Conservation (phyloP, 2,888 invertebrate genomes). For the Octonoba sinensis region DNA sequence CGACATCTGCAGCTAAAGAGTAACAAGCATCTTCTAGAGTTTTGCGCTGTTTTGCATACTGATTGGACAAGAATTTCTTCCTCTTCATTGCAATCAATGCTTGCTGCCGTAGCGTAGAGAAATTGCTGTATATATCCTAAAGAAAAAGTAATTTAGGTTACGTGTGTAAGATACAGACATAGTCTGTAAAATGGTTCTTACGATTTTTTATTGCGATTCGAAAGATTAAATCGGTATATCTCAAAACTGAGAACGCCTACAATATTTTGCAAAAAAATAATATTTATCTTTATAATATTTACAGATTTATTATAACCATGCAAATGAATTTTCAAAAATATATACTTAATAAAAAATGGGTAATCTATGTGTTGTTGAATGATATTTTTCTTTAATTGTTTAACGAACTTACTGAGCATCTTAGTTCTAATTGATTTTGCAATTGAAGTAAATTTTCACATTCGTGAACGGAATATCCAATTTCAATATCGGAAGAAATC, state of each 20-base stretch:
- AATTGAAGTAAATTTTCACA: conserved; percentile 21
- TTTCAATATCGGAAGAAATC: conserved; percentile 28
- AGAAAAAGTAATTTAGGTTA: neutral
- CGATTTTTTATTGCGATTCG: too few relatives aligned
- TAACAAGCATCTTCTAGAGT: conserved; percentile 29
- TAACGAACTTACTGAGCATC: conserved; percentile 27
- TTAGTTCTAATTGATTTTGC: conserved; percentile 41
- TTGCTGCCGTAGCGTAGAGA: conserved; percentile 18
- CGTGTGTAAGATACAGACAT: too few relatives aligned
- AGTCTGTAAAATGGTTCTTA: too few relatives aligned
- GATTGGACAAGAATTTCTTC: conserved; percentile 30
- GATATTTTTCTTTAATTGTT: too few relatives aligned
- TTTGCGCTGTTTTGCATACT: conserved; percentile 18
- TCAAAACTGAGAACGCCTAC: too few relatives aligned
- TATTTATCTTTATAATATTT: too few relatives aligned
- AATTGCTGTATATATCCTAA: conserved; percentile 44
- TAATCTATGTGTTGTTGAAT: too few relatives aligned
- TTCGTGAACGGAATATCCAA: conserved; percentile 48
- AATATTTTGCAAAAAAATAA: too few relatives aligned
- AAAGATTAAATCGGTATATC: too few relatives aligned
- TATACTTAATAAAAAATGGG: too few relatives aligned
- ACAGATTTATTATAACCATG: too few relatives aligned
- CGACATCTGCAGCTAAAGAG: conserved; percentile 19
- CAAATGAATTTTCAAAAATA: too few relatives aligned
- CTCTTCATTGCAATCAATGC: neutral